Evolutionary conservation across 1,140 invertebrate species (phyloP).

Genomic region (Drosophila setifemur): DNA sequence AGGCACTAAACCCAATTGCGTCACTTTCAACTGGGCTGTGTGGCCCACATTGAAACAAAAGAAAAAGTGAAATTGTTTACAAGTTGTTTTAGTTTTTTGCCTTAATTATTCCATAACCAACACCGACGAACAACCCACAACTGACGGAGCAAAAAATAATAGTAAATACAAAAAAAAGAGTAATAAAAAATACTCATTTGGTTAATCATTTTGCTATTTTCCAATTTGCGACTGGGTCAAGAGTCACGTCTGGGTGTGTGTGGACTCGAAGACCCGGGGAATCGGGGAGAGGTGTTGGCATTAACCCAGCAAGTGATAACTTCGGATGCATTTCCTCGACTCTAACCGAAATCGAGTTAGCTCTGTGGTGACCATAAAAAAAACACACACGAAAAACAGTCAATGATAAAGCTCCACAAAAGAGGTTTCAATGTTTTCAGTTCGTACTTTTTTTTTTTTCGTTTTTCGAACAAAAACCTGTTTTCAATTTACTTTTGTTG

Average conservation of each 20-base stretch:
- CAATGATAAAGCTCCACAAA: conserved; percentile 77
- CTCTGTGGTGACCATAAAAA: conserved; percentile 19
- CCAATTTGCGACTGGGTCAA: conserved; percentile 19
- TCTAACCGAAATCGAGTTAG: conserved; percentile 19
- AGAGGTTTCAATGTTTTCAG: conserved; percentile 75
- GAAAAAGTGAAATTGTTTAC: conserved; percentile 68
- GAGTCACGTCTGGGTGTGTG: conserved; percentile 56
- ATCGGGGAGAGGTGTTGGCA: conserved; percentile 22
- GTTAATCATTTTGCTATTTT: conserved; percentile 43
- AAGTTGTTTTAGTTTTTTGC: conserved; percentile 5
- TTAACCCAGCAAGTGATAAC: conserved; percentile 23
- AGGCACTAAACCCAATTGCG: conserved; percentile 57
- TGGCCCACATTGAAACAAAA: conserved; percentile 35
- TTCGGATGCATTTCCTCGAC: conserved; percentile 35
- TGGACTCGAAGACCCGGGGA: neutral
- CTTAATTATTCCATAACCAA: conserved; percentile 64
- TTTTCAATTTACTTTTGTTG: conserved; percentile 76
- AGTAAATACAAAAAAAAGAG: conserved; percentile 7
- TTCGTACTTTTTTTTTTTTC: conserved; percentile 38
- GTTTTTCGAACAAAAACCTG: conserved; percentile 66
- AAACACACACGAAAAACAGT: conserved; percentile 24
- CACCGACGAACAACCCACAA: conserved; percentile 27
- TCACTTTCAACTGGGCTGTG: conserved; percentile 43
- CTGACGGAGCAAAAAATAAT: conserved; percentile 1
- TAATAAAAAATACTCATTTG: conserved; percentile 19